Conservation (phyloP, 2,888 invertebrate genomes). For the Cephus pulcher region DNA sequence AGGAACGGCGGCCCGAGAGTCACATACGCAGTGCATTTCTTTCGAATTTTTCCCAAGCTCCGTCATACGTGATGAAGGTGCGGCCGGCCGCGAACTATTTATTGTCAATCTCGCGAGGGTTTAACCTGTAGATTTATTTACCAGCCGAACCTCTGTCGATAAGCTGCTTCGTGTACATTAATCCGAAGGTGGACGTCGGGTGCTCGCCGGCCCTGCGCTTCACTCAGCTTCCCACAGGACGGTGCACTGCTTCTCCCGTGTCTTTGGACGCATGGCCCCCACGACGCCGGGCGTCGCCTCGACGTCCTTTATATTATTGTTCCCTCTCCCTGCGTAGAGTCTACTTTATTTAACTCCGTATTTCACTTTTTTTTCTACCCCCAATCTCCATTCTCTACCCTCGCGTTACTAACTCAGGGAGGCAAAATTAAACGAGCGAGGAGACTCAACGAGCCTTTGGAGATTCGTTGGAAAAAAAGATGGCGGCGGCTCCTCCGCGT, state of each 20-base stretch:
- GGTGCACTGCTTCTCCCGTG: neutral
- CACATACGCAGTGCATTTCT: neutral
- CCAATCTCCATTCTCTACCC: neutral
- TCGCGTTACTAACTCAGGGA: neutral
- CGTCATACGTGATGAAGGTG: neutral
- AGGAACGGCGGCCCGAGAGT: neutral
- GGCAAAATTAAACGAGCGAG: neutral
- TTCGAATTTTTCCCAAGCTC: neutral
- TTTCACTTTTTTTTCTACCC: neutral
- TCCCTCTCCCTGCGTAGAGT: neutral
- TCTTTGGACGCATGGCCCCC: neutral
- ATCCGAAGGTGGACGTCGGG: conserved; percentile 23
- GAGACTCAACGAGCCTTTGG: neutral
- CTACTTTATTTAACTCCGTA: neutral
- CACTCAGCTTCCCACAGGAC: neutral
- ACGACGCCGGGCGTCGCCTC: neutral
- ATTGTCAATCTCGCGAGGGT: conserved; percentile 32
- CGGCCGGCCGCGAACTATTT: conserved; percentile 22
- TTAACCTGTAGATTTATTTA: conserved; percentile 24
- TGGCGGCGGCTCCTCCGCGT: neutral
- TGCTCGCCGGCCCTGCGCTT: neutral
- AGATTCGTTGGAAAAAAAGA: neutral
- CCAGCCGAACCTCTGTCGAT: conserved; percentile 36
- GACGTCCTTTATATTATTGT: neutral
- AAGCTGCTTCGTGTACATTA: conserved; percentile 36